Conservation (phyloP, 2,888 invertebrate species). For the Aphodius granarius region DNA sequence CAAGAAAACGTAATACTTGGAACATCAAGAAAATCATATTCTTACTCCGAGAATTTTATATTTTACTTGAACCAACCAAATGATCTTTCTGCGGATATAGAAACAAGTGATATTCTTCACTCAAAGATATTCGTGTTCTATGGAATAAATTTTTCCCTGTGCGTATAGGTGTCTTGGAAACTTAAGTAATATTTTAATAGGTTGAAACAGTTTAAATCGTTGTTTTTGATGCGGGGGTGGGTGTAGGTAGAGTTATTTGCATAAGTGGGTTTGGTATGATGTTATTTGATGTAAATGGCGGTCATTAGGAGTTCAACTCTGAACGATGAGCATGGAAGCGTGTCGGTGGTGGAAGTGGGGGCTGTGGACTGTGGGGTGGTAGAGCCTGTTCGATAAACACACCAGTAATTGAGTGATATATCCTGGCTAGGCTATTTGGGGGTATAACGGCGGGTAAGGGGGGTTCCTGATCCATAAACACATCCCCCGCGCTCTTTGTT, state of each 20-base stretch:
- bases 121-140: too few species aligned
- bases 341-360: conserved; percentile 18
- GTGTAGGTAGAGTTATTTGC: conserved; percentile 34
- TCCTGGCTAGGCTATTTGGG: conserved; percentile 37
- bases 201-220: conserved; percentile 1
- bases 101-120: too few species aligned
- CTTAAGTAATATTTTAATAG: background rate
- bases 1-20: too few species aligned
- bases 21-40: too few species aligned
- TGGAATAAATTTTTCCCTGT: too few species aligned
- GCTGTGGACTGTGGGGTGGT: conserved; percentile 21
- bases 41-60: too few species aligned
- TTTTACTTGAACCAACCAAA: too few species aligned
- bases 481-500: conserved; percentile 32
- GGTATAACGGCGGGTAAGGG: conserved; percentile 20
- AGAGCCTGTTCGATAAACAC: conserved; percentile 43
- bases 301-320: conserved; percentile 40
- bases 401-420: conserved; percentile 45
- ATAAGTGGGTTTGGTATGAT: conserved; percentile 40
- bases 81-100: too few species aligned
- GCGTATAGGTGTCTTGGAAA: background rate
- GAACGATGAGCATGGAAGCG: conserved; percentile 34
- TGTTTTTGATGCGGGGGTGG: conserved; percentile 31
- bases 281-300: conserved; percentile 44
- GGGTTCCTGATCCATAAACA: conserved; percentile 30